Percentiles rank a stretch among this genome's conserved stretches.
Conservation (phyloP, 1,140 invertebrate species). For the Homarus americanus region DNA sequence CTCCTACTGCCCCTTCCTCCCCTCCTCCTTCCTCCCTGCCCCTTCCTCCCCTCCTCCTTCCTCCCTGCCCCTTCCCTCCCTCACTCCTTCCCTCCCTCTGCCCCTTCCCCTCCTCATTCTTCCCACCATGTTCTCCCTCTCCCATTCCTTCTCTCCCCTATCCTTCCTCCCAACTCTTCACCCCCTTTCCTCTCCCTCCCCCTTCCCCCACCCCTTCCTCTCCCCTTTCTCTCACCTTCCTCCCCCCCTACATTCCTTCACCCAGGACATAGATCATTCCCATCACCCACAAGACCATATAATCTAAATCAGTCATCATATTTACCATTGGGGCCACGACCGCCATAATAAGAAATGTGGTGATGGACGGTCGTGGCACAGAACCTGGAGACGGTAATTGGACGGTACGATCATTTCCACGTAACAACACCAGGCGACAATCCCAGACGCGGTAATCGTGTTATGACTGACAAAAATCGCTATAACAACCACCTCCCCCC, state of each 20-base stretch:
- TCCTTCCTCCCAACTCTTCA: not conserved
- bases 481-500: too few species aligned
- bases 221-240: not conserved
- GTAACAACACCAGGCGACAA: too few species aligned
- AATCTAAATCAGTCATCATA: too few species aligned
- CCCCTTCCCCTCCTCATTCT: not conserved
- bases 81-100: not conserved
- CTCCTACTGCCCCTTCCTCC: not conserved
- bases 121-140: slow-evolving; percentile 7
- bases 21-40: not conserved
- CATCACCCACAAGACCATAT: too few species aligned
- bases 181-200: not conserved
- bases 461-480: too few species aligned
- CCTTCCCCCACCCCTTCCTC: not conserved
- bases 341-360: too few species aligned
- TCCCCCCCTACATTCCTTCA: not conserved
- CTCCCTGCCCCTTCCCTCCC: not conserved
- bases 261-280: too few species aligned
- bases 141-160: not conserved
- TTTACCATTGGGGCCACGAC: too few species aligned
- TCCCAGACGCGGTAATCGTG: too few species aligned
- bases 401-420: too few species aligned
- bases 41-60: not conserved
- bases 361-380: too few species aligned
- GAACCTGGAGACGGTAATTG: too few species aligned